A percentile compares a stretch with the other conserved stretches of the same genome.
Evolutionary conservation across 2,113 vertebrate species (phyloP).

Genomic region (Murina feae): DNA sequence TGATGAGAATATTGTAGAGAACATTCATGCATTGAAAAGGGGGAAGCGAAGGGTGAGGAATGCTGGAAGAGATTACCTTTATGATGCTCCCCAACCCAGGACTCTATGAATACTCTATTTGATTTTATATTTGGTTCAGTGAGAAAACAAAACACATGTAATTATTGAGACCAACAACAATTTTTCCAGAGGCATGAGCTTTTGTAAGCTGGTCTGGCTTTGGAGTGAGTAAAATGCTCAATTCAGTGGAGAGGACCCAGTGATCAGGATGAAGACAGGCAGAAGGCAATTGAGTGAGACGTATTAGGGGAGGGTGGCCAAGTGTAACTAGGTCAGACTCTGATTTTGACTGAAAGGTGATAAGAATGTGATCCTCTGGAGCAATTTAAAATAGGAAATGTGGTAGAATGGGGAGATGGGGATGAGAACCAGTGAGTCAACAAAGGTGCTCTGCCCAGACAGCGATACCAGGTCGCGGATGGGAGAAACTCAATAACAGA

Average conservation of each 20-base stretch:
- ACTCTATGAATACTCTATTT: neutral
- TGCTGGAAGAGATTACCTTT: neutral
- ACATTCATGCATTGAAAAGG: neutral
- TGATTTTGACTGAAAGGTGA: neutral
- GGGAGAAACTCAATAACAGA: neutral
- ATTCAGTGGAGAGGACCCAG: neutral
- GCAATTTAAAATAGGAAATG: neutral
- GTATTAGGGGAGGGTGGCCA: neutral
- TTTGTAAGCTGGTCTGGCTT: conserved; percentile 1
- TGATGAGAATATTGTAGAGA: neutral
- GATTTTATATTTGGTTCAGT: conserved; percentile 20
- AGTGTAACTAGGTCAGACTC: neutral
- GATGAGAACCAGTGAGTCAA: neutral
- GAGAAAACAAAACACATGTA: neutral
- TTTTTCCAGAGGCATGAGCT: neutral
- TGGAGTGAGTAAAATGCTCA: neutral
- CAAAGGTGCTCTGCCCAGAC: neutral
- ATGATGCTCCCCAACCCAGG: neutral
- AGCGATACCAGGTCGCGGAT: neutral
- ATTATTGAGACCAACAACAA: neutral
- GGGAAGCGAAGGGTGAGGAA: neutral
- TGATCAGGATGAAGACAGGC: neutral
- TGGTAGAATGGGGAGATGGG: neutral
- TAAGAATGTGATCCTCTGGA: neutral
- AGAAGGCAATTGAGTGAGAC: neutral